Conservation (phyloP, 2,888 invertebrate species). For the Sarcophaga subvicina region DNA sequence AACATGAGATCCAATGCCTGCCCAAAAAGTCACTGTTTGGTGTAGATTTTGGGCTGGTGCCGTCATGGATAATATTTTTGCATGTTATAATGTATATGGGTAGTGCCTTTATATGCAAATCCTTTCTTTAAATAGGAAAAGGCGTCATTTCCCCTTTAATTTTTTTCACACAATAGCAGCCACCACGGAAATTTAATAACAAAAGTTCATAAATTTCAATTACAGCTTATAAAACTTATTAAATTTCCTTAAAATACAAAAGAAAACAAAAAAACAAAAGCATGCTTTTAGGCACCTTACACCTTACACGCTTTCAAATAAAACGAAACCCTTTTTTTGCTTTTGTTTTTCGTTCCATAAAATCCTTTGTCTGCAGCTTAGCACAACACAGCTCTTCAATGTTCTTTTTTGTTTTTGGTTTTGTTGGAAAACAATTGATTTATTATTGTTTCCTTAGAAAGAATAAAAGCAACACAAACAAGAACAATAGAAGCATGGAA, state of each 20-base stretch:
- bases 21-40: too few relatives aligned
- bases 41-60: too few relatives aligned
- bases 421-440: slow-evolving; percentile 59
- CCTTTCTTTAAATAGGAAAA: background rate
- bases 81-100: too few relatives aligned
- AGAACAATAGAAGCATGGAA: background rate
- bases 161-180: background rate
- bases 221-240: slow-evolving; percentile 14
- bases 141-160: background rate
- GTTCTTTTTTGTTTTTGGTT: background rate
- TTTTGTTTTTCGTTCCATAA: background rate
- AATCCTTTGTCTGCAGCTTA: background rate
- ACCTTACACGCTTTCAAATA: background rate
- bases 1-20: too few relatives aligned
- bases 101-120: too few relatives aligned
- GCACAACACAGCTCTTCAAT: background rate
- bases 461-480: too few relatives aligned
- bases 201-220: background rate
- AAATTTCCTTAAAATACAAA: slow-evolving; percentile 23
- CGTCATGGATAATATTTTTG: too few relatives aligned
- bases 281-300: slow-evolving; percentile 19
- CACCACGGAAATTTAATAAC: background rate
- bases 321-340: background rate
- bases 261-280: slow-evolving; percentile 14
- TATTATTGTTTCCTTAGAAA: slow-evolving; percentile 58